A percentile compares a stretch with the other conserved stretches of the same genome.
These are phyloP conservation scores for Bovichtus variegatus DNA, from an alignment of 2,797 vertebrate genomes.

Conservation along the genomic window DNA sequence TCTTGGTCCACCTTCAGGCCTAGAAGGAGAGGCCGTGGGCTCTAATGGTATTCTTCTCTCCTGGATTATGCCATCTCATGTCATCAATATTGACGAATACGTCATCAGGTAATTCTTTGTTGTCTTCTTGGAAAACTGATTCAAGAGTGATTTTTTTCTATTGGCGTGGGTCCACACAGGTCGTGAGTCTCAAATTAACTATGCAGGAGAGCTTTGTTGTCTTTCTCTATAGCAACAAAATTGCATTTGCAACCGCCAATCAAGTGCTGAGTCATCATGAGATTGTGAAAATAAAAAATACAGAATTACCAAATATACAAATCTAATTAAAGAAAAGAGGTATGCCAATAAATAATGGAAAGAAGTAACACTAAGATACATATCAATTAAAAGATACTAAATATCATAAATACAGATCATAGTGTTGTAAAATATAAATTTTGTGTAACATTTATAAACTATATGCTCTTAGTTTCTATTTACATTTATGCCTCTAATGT, in stretches of 20 bases:
- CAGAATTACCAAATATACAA: background rate
- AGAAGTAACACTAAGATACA: background rate
- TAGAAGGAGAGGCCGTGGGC: slow-evolving; percentile 93
- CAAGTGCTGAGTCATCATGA: background rate
- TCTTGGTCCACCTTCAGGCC: slow-evolving; percentile 85
- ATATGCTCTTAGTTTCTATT: background rate
- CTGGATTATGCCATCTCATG: slow-evolving; percentile 87
- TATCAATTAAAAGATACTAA: background rate
- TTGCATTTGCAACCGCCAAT: background rate
- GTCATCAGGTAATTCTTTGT: slow-evolving; percentile 84
- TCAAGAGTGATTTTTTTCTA: background rate
- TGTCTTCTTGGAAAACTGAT: background rate
- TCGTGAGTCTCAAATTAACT: background rate
- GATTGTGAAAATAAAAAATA: background rate
- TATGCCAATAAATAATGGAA: background rate
- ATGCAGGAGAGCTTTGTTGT: background rate
- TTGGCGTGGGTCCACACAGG: background rate
- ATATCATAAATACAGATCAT: background rate
- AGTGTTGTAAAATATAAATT: background rate
- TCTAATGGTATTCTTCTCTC: slow-evolving; percentile 95
- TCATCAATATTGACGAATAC: slow-evolving; percentile 86
- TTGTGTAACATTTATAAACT: background rate
- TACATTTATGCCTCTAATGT: background rate
- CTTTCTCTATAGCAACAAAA: background rate
- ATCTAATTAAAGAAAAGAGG: background rate